Base-by-base conservation (phyloP, 2,888 invertebrate species). In the Noctuana brunneofusca region DNA sequence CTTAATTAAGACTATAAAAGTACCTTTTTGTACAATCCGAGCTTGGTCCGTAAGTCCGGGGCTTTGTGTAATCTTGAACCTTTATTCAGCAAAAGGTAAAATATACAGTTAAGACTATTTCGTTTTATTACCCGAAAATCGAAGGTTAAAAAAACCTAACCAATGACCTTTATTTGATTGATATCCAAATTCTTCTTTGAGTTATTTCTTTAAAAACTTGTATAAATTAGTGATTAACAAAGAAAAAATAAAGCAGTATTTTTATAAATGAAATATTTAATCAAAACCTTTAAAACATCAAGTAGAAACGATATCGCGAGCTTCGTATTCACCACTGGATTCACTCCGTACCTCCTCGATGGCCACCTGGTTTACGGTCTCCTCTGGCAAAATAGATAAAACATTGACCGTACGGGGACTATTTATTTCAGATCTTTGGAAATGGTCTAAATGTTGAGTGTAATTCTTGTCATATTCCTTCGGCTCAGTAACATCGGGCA, bases 311-410 rank as follows among this genome's bases (percentile, higher is more conserved):
- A 72, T 68, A 43, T 77, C 64, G 24, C 68, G 72, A 58, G 67
- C 70, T 38, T 71, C 68, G 43, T 60, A 64, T n/a, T 77, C 75
- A 6, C 73, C 73, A 30, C 66, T 73, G 16, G 62, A 60, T 14
- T 81, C 81, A 67, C 71, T 71, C 63, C 74, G 74, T 35, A 76
- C 65, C 52, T 86, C 86, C 46, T 85, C 86, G 20, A 84, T 79
- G 32, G 80, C 84, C 48, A 88, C 65, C 68, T 89, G 84, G 68
- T 88, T 88, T 66, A 69, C 79, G 35, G 87, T 87, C 71, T 89
- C 89, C 65, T 90, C 89, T 1, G 79, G 70, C 18, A 90, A 78
- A 1, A 79, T 70, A 49, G 75, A 70, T 67, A 88, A 77, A 56
- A 72, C 72, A 68, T 58, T 48, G 20, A 57, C 49, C 58, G 58